Percentiles rank a stretch among this genome's conserved stretches.
Evolutionary conservation across 2,888 invertebrate species (phyloP).

Genomic region (Phorcus lineatus): DNA sequence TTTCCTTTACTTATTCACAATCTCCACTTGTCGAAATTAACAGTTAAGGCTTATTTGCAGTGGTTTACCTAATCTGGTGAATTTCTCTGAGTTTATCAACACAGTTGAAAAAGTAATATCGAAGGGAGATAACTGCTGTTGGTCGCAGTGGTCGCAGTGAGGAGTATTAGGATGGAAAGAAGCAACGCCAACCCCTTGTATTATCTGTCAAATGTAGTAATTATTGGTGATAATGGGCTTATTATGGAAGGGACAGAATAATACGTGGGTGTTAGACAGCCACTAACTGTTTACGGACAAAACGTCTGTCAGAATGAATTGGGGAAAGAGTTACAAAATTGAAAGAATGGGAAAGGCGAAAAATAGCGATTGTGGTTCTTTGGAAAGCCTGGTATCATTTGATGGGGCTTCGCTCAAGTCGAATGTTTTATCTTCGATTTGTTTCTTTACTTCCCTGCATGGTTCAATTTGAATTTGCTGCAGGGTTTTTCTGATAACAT

Average conservation of each 20-base stretch:
- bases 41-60: too few species aligned
- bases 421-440: too few species aligned
- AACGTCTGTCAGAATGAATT: neutral
- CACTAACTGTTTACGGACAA: neutral
- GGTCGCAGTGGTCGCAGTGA: neutral
- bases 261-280: neutral
- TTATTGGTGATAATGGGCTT: conserved; percentile 15
- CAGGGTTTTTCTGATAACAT: too few species aligned
- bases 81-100: too few species aligned
- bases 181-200: neutral
- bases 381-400: neutral
- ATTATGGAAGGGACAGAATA: conserved; percentile 7
- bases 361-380: neutral
- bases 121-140: conserved; percentile 3
- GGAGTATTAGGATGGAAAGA: neutral
- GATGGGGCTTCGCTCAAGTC: neutral
- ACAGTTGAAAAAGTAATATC: neutral
- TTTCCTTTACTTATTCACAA: too few species aligned
- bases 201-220: conserved; percentile 17
- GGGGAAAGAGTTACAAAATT: neutral
- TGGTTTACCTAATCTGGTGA: too few species aligned
- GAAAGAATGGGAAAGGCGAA: neutral
- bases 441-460: too few species aligned
- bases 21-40: too few species aligned
- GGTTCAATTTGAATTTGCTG: too few species aligned